phyloP scores from a whole-genome alignment of 2,888 invertebrate species.

The Drosophila nigricruria region DNA sequence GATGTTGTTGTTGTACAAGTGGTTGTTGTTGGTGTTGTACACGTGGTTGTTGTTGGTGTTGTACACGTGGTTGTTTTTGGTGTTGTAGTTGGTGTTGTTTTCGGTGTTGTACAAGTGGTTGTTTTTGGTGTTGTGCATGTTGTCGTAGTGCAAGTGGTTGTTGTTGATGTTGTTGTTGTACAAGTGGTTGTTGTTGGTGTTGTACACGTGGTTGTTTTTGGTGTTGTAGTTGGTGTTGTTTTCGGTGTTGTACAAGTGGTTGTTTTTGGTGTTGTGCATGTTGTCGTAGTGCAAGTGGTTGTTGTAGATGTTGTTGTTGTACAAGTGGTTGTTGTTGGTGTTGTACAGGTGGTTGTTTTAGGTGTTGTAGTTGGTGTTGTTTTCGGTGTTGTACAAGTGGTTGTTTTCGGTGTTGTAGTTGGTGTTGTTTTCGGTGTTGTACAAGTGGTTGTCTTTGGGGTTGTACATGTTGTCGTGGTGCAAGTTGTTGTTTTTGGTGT shows the following conservation, averaged over 20 bases:
- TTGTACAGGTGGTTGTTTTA: background rate
- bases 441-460: constrained; percentile 19
- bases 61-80: constrained; percentile 3
- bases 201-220: constrained; percentile 14
- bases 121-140: constrained; percentile 4
- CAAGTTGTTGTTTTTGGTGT: constrained; percentile 5
- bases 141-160: constrained; percentile 26
- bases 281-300: constrained; percentile 14
- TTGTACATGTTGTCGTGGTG: constrained; percentile 2
- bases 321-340: constrained; percentile 14
- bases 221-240: constrained; percentile 12
- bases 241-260: constrained; percentile 16
- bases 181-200: constrained; percentile 4
- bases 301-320: constrained; percentile 9
- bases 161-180: constrained; percentile 17
- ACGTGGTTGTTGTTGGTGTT: background rate
- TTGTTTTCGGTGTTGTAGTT: constrained; percentile 1
- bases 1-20: background rate
- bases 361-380: constrained; percentile 4
- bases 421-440: constrained; percentile 13
- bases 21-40: constrained; percentile 14
- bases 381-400: constrained; percentile 7
- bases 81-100: constrained; percentile 8
- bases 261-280: constrained; percentile 19
- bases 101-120: constrained; percentile 6